phyloP scores from a whole-genome alignment of 2,113 vertebrate genomes.

The Fulmarus glacialis region DNA sequence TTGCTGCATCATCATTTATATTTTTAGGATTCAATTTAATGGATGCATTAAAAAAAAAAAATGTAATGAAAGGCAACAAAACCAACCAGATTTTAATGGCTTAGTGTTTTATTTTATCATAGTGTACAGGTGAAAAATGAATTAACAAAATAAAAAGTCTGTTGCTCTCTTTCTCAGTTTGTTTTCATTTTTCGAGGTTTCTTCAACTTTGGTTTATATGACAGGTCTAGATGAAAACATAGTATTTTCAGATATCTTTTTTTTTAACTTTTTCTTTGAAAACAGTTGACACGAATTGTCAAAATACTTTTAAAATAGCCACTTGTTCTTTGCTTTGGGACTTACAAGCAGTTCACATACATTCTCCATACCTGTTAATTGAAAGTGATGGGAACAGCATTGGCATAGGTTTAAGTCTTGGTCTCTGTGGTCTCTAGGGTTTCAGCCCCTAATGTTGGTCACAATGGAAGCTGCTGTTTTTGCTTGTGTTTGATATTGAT shows the following conservation, averaged over 20 bases:
- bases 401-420: background rate
- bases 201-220: background rate
- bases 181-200: background rate
- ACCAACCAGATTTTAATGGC: background rate
- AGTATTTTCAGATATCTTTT: background rate
- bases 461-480: background rate
- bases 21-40: background rate
- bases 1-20: background rate
- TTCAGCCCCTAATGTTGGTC: background rate
- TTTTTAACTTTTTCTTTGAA: background rate
- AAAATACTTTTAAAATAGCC: background rate
- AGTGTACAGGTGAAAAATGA: background rate
- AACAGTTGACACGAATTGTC: background rate
- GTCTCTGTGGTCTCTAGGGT: background rate
- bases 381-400: background rate
- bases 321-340: background rate
- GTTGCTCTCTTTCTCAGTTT: background rate
- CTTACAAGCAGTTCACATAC: accelerated
- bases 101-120: conserved; percentile 11
- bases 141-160: conserved; percentile 14
- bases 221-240: background rate
- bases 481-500: background rate
- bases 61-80: background rate
- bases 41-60: background rate
- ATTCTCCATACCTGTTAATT: background rate